phyloP scores from a whole-genome alignment of 2,797 vertebrate species.

The Enteromius afrohamiltoni region DNA sequence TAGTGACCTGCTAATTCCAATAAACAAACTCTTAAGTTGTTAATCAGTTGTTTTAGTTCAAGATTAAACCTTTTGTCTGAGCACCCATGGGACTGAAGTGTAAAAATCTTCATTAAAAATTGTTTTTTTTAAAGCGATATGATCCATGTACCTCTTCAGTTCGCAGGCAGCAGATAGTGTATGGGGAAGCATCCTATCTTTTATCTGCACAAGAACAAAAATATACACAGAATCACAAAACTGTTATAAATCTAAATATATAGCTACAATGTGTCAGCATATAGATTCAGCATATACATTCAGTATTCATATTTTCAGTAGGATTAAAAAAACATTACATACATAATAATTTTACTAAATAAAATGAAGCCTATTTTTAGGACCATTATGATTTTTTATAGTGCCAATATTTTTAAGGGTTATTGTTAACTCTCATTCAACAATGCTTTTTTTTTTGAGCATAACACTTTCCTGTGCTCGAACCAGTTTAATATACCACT shows the following conservation, averaged over 20 bases:
- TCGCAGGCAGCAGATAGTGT: constrained; percentile 63
- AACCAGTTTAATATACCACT: neutral
- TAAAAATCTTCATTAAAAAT: constrained; percentile 44
- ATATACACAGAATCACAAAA: constrained; percentile 23
- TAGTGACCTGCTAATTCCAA: constrained; percentile 8
- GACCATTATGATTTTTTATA: neutral
- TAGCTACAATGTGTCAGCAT: neutral
- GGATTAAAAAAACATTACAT: neutral
- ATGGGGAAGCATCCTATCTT: constrained; percentile 63
- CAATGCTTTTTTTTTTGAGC: neutral
- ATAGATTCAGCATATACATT: neutral
- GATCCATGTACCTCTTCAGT: constrained; percentile 71
- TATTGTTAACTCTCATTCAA: neutral
- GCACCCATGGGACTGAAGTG: constrained; percentile 30
- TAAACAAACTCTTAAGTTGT: constrained; percentile 17
- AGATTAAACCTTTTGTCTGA: constrained; percentile 10
- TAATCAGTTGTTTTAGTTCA: constrained; percentile 27
- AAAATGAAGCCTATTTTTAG: neutral
- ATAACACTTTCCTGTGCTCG: neutral
- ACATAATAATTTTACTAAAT: neutral
- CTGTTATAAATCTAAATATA: neutral
- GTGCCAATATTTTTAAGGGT: neutral
- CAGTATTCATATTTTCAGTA: neutral
- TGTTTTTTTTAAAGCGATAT: constrained; percentile 6
- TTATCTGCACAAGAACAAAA: constrained; percentile 68